Evolutionary conservation across 1,140 invertebrate species (phyloP).

Genomic region (Oedothorax gibbosus): DNA sequence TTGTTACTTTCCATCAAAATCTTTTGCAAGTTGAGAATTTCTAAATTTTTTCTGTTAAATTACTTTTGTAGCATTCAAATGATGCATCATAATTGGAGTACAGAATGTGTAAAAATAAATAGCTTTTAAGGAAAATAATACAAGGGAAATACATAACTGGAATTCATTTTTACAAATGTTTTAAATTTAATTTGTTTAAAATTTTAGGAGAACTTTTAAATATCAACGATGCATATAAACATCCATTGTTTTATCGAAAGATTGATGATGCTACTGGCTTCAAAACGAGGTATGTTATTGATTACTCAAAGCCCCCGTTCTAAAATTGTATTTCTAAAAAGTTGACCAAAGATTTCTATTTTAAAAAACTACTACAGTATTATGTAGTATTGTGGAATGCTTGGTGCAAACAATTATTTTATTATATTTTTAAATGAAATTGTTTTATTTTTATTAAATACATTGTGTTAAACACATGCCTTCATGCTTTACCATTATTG

Average conservation of each 20-base stretch:
- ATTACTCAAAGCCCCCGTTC: not conserved
- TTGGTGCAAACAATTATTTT: not conserved
- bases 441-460: no score
- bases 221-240: slow-evolving; percentile 79
- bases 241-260: slow-evolving; percentile 81
- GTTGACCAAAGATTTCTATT: not conserved
- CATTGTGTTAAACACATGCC: no score
- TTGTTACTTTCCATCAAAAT: not conserved
- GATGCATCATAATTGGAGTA: no score
- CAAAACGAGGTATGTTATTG: slow-evolving; percentile 70
- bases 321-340: not conserved
- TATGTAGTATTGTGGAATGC: no score
- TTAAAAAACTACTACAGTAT: not conserved
- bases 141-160: not conserved
- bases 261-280: slow-evolving; percentile 82
- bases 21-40: not conserved
- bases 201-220: slow-evolving; percentile 75
- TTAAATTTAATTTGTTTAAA: not conserved
- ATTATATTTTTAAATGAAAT: not conserved
- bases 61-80: no score
- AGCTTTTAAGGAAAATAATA: not conserved
- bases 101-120: not conserved
- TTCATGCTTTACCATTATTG: no score
- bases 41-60: not conserved
- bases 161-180: not conserved